Percentiles rank a stretch among this genome's conserved stretches.
phyloP scores from a whole-genome alignment of 2,888 invertebrate genomes.

The Incurvaria masculella region DNA sequence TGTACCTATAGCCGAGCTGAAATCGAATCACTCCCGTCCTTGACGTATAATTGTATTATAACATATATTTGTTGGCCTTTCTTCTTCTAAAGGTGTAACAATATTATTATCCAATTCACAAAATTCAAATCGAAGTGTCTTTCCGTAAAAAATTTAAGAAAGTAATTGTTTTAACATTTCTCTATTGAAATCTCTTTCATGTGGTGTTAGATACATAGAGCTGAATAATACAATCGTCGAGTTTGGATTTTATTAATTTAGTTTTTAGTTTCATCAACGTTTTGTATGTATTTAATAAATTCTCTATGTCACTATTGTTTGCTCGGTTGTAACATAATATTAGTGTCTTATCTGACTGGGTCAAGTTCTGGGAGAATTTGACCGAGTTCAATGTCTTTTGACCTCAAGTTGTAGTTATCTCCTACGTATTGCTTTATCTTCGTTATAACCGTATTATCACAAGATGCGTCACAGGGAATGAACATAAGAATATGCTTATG shows the following conservation, averaged over 20 bases:
- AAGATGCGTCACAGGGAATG: not conserved
- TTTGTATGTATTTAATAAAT: not conserved
- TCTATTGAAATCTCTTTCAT: not conserved
- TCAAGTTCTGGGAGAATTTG: not conserved
- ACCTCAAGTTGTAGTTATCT: not conserved
- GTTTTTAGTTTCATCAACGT: not conserved
- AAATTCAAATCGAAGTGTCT: not conserved
- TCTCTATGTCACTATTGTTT: not conserved
- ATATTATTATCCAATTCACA: not conserved
- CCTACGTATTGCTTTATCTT: not conserved
- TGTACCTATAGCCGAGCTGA: no score
- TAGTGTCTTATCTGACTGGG: not conserved
- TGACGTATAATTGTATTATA: no score
- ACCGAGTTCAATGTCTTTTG: not conserved
- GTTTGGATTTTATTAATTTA: not conserved
- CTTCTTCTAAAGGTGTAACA: slow-evolving; percentile 1
- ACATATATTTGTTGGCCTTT: slow-evolving; percentile 10
- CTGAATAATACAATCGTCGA: not conserved
- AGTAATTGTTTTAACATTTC: not conserved
- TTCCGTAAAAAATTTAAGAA: not conserved
- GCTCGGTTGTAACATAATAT: not conserved
- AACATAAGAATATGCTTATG: not conserved
- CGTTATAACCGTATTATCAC: not conserved
- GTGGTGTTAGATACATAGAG: not conserved
- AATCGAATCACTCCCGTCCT: no score